Conservation (phyloP, 2,888 invertebrate species). For the Germaria angustata region DNA sequence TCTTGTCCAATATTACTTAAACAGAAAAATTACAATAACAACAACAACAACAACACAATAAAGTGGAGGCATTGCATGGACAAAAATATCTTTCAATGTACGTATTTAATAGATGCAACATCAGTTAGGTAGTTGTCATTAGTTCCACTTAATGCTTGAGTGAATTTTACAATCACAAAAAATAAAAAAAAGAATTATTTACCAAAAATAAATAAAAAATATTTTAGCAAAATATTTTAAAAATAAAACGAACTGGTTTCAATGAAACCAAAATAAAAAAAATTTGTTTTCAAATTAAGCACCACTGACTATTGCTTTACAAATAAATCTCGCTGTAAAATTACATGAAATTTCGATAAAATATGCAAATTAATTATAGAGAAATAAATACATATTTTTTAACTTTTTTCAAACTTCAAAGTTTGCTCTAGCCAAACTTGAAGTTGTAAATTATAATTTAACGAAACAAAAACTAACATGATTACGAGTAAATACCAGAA, state of each 20-base stretch:
- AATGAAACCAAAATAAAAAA: background rate
- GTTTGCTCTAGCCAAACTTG: background rate
- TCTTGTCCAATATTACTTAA: slow-evolving; percentile 30
- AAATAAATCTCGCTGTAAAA: background rate
- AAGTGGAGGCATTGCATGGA: slow-evolving; percentile 7
- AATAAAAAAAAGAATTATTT: background rate
- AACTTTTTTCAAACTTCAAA: background rate
- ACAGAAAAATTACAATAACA: no score
- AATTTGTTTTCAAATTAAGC: background rate
- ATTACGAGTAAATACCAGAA: background rate
- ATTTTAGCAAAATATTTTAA: slow-evolving; percentile 2
- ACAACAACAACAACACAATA: no score
- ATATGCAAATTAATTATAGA: slow-evolving; percentile 38
- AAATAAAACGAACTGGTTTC: slow-evolving; percentile 22
- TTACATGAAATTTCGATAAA: slow-evolving; percentile 25
- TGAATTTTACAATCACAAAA: slow-evolving; percentile 41
- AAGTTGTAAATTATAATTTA: background rate
- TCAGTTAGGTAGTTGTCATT: slow-evolving; percentile 49
- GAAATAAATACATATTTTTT: background rate
- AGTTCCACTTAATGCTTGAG: slow-evolving; percentile 64
- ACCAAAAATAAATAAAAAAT: background rate
- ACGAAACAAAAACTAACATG: background rate
- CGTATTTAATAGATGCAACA: slow-evolving; percentile 13
- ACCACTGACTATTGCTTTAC: background rate
- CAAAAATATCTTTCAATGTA: slow-evolving; percentile 2